These are phyloP conservation scores for Melinopterus prodromus DNA, from an alignment of 2,888 invertebrate species.

Conservation along the genomic window DNA sequence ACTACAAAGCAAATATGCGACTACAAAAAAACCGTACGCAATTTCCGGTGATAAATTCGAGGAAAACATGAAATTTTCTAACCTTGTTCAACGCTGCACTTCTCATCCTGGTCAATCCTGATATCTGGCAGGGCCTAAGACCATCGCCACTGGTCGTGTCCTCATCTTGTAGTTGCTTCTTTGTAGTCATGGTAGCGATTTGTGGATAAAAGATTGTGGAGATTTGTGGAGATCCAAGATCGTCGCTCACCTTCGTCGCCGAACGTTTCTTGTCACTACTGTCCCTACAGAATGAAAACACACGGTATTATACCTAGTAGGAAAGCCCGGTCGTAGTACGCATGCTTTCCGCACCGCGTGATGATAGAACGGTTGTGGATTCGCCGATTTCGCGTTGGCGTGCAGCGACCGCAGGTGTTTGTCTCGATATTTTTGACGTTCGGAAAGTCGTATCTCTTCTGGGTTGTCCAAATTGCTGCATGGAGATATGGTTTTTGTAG, in stretches of 20 bases:
- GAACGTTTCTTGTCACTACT: constrained; percentile 31
- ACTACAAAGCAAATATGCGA: no score
- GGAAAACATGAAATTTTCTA: constrained; percentile 20
- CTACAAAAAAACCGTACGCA: neutral
- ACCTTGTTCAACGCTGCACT: constrained; percentile 79
- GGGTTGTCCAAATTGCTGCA: neutral
- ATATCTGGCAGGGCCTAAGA: constrained; percentile 61
- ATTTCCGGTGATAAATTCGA: neutral
- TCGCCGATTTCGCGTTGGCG: neutral
- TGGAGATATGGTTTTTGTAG: neutral
- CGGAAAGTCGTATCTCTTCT: neutral
- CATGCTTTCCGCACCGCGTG: neutral
- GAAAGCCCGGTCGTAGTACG: neutral
- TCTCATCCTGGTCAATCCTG: constrained; percentile 73
- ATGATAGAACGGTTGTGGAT: neutral
- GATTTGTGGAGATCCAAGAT: no score
- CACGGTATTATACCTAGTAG: neutral
- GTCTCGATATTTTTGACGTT: neutral
- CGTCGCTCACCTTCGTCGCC: neutral
- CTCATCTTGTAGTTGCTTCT: neutral
- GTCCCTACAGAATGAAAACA: constrained; percentile 27
- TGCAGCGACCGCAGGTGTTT: neutral
- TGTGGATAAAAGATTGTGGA: neutral
- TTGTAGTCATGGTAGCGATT: neutral
- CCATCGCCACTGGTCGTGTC: constrained; percentile 63